Evolutionary conservation across 1,140 invertebrate species (phyloP), one percentile per base, ranked within the genome.

Genomic region (Watersipora subatra): DNA sequence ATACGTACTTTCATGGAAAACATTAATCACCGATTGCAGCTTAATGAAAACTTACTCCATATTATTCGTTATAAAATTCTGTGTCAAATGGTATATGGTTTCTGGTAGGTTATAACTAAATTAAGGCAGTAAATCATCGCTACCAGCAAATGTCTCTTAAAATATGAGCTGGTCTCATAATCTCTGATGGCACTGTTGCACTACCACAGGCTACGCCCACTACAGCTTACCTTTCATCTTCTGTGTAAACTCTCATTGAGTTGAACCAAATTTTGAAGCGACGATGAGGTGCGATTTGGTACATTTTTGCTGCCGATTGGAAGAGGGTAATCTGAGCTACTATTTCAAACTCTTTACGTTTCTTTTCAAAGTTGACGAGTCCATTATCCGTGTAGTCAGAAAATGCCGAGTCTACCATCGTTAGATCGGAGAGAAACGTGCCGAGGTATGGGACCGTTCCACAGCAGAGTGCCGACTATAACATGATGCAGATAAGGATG

Each of bases 361-460:
- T 86, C 80, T 99, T 99, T 77, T 99, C 95, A 78, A 99, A 98
- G 80, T 99, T 99, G 34, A 99, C 96, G 1, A 99, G 82, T 67
- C 89, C 88, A 27, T 81, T 76, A 28, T 81, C 78, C 24, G 73
- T 76, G 24, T 68, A 68, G 75, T 98, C 94, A 0, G 91, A 89
- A 72, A 94, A 92, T 20, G 94, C 95, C 20, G 93, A 92, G 79
- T 99, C 94, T 73, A 99, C 94, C 93, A 98, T 98, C 1, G 93
- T 97, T 29, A 99, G 84, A 79, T 99, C 96, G 0, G 95, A 99
- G 30, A 99, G 83, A 79, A 99, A 99, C 7, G 93, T 99, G 20
- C 96, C 96, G 65, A 99, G 81, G 78, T 98, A 99, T 2, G 96
- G 96, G 75, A 99, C 95, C 0, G 95, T 98, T 24, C 96, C 96